Conservation (phyloP, 2,888 invertebrate genomes). For the Rhyacophila evoluta region DNA sequence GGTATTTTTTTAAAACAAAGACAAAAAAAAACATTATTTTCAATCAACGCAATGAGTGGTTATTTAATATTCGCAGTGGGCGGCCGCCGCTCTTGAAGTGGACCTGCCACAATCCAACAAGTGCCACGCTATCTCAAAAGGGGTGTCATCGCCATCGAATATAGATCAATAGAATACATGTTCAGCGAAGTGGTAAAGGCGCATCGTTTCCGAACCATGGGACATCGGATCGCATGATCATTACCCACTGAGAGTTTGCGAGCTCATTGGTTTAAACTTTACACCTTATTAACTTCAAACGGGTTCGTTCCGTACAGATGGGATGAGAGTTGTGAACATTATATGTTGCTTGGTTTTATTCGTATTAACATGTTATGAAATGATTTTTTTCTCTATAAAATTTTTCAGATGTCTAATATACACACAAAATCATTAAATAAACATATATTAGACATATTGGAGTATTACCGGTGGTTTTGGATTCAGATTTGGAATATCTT, state of each 20-base stretch:
- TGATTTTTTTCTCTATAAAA: too few relatives aligned
- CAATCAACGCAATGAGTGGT: too few relatives aligned
- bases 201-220: slow-evolving; percentile 5
- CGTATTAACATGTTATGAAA: background rate
- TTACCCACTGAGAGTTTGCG: slow-evolving; percentile 22
- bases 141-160: background rate
- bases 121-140: background rate
- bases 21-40: too few relatives aligned
- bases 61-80: too few relatives aligned
- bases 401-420: too few relatives aligned
- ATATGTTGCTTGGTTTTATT: background rate
- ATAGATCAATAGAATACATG: slow-evolving; percentile 22
- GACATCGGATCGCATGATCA: slow-evolving; percentile 20
- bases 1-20: too few relatives aligned
- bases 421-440: too few relatives aligned
- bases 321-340: background rate
- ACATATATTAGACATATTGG: too few relatives aligned
- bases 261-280: slow-evolving; percentile 12
- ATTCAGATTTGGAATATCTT: too few relatives aligned
- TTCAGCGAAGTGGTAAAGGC: slow-evolving; percentile 9
- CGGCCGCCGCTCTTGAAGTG: background rate
- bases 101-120: background rate
- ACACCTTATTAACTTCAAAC: slow-evolving; percentile 10
- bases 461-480: too few relatives aligned
- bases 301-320: background rate